A percentile compares a stretch with the other conserved stretches of the same genome.
Conservation (phyloP, 2,113 vertebrate species). For the Arizona elegans region DNA sequence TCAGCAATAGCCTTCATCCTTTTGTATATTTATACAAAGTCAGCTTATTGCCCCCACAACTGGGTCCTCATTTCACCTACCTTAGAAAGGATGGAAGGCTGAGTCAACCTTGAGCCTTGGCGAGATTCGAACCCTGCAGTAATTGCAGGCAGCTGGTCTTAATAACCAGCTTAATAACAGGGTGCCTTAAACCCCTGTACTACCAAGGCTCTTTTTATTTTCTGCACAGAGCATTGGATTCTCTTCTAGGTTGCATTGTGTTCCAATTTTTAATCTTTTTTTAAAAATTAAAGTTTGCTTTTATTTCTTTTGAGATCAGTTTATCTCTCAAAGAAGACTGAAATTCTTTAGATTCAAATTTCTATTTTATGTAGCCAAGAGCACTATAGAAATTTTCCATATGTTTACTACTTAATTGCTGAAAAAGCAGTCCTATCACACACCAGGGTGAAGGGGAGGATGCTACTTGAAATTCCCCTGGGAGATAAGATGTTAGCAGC, state of each 20-base stretch:
- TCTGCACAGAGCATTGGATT: background rate
- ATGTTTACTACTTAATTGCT: background rate
- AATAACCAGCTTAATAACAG: too few relatives aligned
- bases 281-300: background rate
- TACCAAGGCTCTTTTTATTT: too few relatives aligned
- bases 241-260: background rate
- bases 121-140: too few relatives aligned
- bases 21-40: too few relatives aligned
- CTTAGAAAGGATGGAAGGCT: too few relatives aligned
- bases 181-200: too few relatives aligned
- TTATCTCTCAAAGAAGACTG: background rate
- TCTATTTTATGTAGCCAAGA: background rate
- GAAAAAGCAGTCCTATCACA: background rate
- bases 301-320: background rate
- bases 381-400: background rate
- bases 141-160: too few relatives aligned
- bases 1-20: too few relatives aligned
- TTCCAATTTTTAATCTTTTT: background rate
- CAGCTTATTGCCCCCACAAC: too few relatives aligned
- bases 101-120: too few relatives aligned
- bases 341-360: background rate
- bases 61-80: too few relatives aligned
- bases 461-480: background rate
- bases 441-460: background rate
- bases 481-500: background rate